These are phyloP conservation scores for Melanotaenia boesemani DNA, from an alignment of 2,797 vertebrate species.

Conservation along the genomic window DNA sequence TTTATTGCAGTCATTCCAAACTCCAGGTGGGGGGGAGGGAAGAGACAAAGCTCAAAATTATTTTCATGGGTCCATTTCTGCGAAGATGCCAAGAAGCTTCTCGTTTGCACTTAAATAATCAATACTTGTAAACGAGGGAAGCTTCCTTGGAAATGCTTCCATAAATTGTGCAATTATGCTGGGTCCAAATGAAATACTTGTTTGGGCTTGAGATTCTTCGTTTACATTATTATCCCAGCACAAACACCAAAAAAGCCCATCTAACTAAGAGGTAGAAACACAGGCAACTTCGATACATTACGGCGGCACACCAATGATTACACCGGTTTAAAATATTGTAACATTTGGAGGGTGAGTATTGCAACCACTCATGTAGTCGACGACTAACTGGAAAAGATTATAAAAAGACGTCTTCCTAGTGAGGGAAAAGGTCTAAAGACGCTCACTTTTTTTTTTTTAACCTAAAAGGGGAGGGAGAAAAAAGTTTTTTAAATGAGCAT, in stretches of 20 bases:
- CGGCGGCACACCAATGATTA: slow-evolving; percentile 87
- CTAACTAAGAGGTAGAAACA: slow-evolving; percentile 97
- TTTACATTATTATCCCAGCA: slow-evolving; percentile 86
- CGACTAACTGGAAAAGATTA: slow-evolving; percentile 57
- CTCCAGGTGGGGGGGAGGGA: background rate
- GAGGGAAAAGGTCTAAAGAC: background rate
- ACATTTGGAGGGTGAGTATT: slow-evolving; percentile 89
- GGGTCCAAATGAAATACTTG: slow-evolving; percentile 85
- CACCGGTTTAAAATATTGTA: slow-evolving; percentile 87
- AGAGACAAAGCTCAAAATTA: slow-evolving; percentile 68
- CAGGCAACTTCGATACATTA: slow-evolving; percentile 88
- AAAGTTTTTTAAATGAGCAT: slow-evolving; percentile 22
- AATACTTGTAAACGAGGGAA: slow-evolving; percentile 56
- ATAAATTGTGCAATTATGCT: slow-evolving; percentile 86
- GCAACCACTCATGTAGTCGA: slow-evolving; percentile 88
- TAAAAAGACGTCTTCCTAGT: slow-evolving; percentile 53
- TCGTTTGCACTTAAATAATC: slow-evolving; percentile 11
- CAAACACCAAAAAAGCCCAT: slow-evolving; percentile 87
- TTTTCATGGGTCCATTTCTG: slow-evolving; percentile 78
- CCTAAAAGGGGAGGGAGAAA: slow-evolving; percentile 15
- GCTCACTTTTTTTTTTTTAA: slow-evolving; percentile 33
- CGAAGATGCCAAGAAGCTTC: slow-evolving; percentile 61
- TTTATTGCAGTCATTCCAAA: slow-evolving; percentile 10
- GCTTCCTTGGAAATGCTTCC: slow-evolving; percentile 35
- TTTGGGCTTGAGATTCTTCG: slow-evolving; percentile 71